Percentiles rank a stretch among this genome's conserved stretches.
These are phyloP conservation scores for Neoascia interrupta DNA, from an alignment of 2,888 invertebrate genomes.

Conservation along the genomic window DNA sequence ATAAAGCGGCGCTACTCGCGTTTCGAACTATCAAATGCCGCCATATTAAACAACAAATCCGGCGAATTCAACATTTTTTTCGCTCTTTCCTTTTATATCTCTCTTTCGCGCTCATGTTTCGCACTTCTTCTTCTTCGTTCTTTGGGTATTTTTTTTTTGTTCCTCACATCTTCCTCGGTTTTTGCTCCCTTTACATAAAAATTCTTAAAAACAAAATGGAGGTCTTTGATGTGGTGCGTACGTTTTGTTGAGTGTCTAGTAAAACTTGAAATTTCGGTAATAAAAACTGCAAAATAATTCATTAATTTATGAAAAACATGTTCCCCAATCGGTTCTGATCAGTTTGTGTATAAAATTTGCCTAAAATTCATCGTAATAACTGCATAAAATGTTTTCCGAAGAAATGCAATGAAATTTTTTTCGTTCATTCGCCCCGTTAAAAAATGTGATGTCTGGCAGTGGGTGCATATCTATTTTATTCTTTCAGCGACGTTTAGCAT, in stretches of 20 bases:
- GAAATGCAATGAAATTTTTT: conserved; percentile 51
- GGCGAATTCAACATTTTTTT: conserved; percentile 54
- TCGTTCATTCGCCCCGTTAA: conserved; percentile 5
- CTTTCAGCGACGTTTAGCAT: conserved; percentile 30
- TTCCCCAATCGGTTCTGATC: conserved; percentile 71
- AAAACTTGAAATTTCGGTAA: conserved; percentile 78
- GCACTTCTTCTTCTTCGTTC: conserved; percentile 17
- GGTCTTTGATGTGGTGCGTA: conserved; percentile 80
- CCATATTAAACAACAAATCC: conserved; percentile 28
- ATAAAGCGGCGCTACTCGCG: conserved; percentile 5
- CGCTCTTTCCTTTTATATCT: conserved; percentile 29
- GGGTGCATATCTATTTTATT: conserved; percentile 6
- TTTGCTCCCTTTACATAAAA: conserved; percentile 70
- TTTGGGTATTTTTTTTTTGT: conserved; percentile 36
- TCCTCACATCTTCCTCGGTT: conserved; percentile 61
- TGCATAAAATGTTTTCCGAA: conserved; percentile 74
- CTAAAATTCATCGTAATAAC: conserved; percentile 71
- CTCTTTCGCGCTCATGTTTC: conserved; percentile 20
- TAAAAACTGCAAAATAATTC: conserved; percentile 75
- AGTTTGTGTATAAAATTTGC: conserved; percentile 70
- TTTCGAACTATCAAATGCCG: conserved; percentile 1
- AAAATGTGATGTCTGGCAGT: conserved; percentile 64
- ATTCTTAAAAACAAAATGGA: conserved; percentile 79
- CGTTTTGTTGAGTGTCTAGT: conserved; percentile 78
- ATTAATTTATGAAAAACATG: conserved; percentile 71